Base-by-base conservation (phyloP, 2,113 vertebrate genomes). In the Dromaius novaehollandiae region DNA sequence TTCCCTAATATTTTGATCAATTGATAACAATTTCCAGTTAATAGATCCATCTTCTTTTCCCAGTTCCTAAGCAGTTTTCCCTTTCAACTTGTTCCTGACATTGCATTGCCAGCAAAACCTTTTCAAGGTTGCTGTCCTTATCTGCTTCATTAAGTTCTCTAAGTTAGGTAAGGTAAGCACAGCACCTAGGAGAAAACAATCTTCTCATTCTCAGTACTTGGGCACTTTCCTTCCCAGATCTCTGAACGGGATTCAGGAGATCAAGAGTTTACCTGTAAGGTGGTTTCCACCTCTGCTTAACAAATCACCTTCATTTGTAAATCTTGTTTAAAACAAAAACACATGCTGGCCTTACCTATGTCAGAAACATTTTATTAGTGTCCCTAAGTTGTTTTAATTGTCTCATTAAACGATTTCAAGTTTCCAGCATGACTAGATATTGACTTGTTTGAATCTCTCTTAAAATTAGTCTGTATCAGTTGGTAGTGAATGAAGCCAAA, bases 61-160 rank as follows among this genome's bases (percentile, higher is more conserved):
- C 34, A 93, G 53, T 68, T 91, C 16, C 58, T 74, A 36, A 4
- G 5, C 11, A 88, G 16, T 25, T 86, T 88, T 91, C 38, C 34
- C 32, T 86, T 94, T 82, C 3, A 0, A 82, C 82, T 94, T 94
- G 79, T 90, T 74, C 77, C 64, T 66, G 64, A 93, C 73, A 93
- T n/a, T 89, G 77, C 65, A 64, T 7, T 81, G 66, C 58, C 69
- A 81, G 60, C 66, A 94, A 94, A 96, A 80, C 55, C 32, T 68
- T 85, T 94, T 87, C 93, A 94, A 91, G 86, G 58, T 68, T 87
- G 44, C 66, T 88, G 22, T 95, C 79, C 60, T 92, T 89, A 93
- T 70, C 82, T 91, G 78, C 78, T 92, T 94, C 65, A 80, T 92
- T 84, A 92, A n/a, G 48, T 64, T 93, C 71, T 82, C 38, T 55